phyloP scores from a whole-genome alignment of 2,797 vertebrate species.

The Acrocephalus scirpaceus region DNA sequence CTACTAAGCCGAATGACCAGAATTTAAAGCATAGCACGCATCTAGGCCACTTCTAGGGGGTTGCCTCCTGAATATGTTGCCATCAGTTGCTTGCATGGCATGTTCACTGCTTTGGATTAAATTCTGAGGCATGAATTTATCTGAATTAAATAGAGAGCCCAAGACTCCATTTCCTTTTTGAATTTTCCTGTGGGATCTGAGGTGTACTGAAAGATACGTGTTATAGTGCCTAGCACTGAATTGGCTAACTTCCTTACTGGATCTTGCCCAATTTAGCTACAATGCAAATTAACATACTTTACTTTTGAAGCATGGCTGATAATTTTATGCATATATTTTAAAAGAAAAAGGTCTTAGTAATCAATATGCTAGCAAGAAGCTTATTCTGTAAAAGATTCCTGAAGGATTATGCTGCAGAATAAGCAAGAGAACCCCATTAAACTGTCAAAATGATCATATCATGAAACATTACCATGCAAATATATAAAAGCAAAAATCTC shows the following conservation, averaged over 20 bases:
- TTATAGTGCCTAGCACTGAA: not conserved
- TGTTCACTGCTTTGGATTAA: not conserved
- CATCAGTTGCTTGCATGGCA: not conserved
- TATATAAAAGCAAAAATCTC: not conserved
- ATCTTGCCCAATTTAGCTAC: not conserved
- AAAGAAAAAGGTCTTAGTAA: not conserved
- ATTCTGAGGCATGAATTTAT: not conserved
- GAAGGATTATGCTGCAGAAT: not conserved
- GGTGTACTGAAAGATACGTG: not conserved
- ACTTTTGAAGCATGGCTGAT: not conserved
- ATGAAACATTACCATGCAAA: not conserved
- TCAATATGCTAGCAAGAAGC: not conserved
- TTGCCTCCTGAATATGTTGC: not conserved
- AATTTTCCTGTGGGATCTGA: not conserved
- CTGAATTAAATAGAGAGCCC: not conserved
- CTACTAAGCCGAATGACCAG: not conserved
- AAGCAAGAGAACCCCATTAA: not conserved
- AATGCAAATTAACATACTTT: not conserved
- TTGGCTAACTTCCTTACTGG: not conserved
- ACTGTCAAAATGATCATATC: not conserved
- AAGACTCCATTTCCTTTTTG: not conserved
- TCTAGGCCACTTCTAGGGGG: not conserved
- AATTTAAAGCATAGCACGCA: not conserved
- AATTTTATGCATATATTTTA: not conserved
- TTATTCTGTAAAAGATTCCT: not conserved